These are phyloP conservation scores for Leptinotarsa defecta DNA, from an alignment of 1,140 invertebrate species.

Conservation along the genomic window DNA sequence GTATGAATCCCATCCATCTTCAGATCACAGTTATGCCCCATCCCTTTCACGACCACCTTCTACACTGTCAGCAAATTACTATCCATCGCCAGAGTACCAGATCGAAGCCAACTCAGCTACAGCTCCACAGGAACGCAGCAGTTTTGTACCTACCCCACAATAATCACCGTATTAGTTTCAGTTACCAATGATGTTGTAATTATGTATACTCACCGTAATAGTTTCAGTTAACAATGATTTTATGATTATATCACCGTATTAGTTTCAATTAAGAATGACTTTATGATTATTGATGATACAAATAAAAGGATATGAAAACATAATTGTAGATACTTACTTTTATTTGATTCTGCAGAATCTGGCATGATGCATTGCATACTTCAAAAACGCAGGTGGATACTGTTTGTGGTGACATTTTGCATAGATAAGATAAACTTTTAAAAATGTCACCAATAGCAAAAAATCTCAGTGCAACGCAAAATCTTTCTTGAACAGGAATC, in stretches of 20 bases:
- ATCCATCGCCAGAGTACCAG: conserved; percentile 9
- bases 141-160: neutral
- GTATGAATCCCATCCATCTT: conserved; percentile 16
- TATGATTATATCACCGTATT: conserved; percentile 1
- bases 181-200: neutral
- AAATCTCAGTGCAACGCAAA: conserved; percentile 39
- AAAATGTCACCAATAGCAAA: conserved; percentile 45
- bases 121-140: neutral
- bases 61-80: conserved; percentile 5
- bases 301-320: neutral
- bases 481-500: too few relatives aligned
- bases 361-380: conserved; percentile 19
- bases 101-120: neutral
- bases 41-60: neutral
- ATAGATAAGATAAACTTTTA: conserved; percentile 46
- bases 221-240: neutral
- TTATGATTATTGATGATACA: neutral
- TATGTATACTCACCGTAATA: conserved; percentile 8
- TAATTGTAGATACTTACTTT: conserved; percentile 13
- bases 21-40: conserved; percentile 16
- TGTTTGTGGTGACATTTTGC: conserved; percentile 44
- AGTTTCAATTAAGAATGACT: neutral
- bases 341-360: conserved; percentile 17
- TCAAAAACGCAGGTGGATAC: conserved; percentile 23
- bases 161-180: neutral